A percentile compares a stretch with the other conserved stretches of the same genome.
phyloP scores from a whole-genome alignment of 2,113 vertebrate genomes.

The Mesembrinibis cayennensis region DNA sequence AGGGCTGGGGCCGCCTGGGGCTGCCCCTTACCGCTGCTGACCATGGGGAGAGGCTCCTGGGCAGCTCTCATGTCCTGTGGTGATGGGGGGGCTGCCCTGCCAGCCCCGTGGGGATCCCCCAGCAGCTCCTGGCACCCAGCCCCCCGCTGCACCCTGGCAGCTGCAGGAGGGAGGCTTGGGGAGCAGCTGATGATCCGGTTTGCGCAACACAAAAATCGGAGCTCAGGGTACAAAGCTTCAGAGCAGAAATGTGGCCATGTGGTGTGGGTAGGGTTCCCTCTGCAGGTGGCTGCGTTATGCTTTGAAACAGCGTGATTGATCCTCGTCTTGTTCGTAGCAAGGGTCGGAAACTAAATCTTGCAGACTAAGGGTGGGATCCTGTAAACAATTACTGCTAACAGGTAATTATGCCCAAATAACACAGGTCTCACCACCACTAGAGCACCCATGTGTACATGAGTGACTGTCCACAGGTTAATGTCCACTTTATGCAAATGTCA shows the following conservation, averaged over 20 bases:
- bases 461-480: not conserved
- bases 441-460: not conserved
- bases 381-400: not conserved
- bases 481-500: not conserved
- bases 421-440: not conserved
- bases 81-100: not conserved
- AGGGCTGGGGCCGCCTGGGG: not conserved
- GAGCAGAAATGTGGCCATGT: not conserved
- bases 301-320: not conserved
- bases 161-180: not conserved
- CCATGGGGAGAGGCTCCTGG: not conserved
- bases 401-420: not conserved
- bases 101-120: not conserved
- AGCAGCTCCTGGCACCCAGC: not conserved
- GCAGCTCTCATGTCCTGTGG: not conserved
- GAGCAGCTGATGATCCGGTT: not conserved
- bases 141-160: fast-evolving
- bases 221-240: not conserved
- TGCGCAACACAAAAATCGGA: not conserved
- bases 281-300: not conserved
- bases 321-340: not conserved
- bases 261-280: not conserved
- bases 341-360: not conserved
- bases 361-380: not conserved
- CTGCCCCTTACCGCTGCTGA: not conserved